Evolutionary conservation across 2,797 vertebrate species (phyloP).

Genomic region (Hippoglossus hippoglossus): DNA sequence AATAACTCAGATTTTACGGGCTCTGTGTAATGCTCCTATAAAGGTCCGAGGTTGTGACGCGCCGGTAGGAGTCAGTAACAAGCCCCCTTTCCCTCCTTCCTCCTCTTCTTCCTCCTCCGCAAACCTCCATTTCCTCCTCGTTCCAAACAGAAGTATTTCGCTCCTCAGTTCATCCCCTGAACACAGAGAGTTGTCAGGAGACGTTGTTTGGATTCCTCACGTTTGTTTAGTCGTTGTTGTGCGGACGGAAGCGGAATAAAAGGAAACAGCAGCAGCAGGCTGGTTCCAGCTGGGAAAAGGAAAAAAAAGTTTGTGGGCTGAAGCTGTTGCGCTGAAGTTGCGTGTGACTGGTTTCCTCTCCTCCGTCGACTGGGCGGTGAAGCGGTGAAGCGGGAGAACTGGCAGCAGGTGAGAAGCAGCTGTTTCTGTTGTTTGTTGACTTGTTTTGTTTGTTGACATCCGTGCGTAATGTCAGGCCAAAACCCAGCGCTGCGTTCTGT

Average conservation of each 20-base stretch:
- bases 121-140: constrained; percentile 69
- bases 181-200: constrained; percentile 22
- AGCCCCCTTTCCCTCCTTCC: constrained; percentile 47
- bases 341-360: constrained; percentile 8
- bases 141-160: constrained; percentile 42
- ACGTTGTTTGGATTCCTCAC: not conserved
- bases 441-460: not conserved
- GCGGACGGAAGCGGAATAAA: constrained; percentile 9
- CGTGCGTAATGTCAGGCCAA: not conserved
- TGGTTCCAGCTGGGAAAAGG: not conserved
- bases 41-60: constrained; percentile 26
- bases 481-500: not conserved
- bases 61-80: constrained; percentile 81
- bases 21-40: constrained; percentile 3
- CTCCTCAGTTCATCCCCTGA: constrained; percentile 27
- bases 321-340: constrained; percentile 3
- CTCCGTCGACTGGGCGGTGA: not conserved
- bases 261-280: not conserved
- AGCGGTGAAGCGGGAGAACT: not conserved
- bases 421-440: not conserved
- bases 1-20: constrained; percentile 26
- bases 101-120: constrained; percentile 37
- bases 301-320: constrained; percentile 15
- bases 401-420: constrained; percentile 42
- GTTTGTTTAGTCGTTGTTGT: not conserved